phyloP scores from a whole-genome alignment of 2,888 invertebrate genomes.

The Drosophila rellima region DNA sequence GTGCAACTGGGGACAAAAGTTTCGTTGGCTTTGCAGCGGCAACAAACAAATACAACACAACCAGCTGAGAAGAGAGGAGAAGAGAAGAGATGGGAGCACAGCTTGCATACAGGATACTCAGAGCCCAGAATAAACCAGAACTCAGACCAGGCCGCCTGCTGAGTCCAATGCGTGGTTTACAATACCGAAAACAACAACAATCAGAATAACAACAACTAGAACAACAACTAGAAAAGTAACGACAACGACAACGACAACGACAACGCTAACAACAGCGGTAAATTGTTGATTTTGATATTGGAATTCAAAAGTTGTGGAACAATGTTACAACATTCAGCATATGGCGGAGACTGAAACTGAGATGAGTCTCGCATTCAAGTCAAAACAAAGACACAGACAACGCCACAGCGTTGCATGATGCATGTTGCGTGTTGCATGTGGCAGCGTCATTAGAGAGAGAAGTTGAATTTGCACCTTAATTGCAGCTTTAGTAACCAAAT shows the following conservation, averaged over 20 bases:
- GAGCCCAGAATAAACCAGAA: constrained; percentile 2
- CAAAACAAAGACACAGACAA: constrained; percentile 6
- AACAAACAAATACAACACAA: constrained; percentile 70
- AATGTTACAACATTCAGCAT: constrained; percentile 33
- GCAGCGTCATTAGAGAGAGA: constrained; percentile 52
- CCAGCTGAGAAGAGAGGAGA: background rate
- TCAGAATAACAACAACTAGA: constrained; percentile 27
- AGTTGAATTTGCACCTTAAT: constrained; percentile 26
- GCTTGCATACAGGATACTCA: constrained; percentile 24
- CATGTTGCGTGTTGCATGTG: constrained; percentile 54
- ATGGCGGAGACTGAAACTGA: constrained; percentile 3
- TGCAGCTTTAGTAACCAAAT: constrained; percentile 45
- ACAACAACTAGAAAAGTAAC: constrained; percentile 28
- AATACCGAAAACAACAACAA: constrained; percentile 42
- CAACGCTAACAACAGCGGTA: constrained; percentile 64
- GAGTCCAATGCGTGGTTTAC: constrained; percentile 42
- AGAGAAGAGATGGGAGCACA: constrained; percentile 1
- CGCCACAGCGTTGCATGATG: constrained; percentile 40
- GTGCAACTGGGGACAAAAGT: constrained; percentile 78
- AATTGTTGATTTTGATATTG: constrained; percentile 81
- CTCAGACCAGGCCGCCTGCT: constrained; percentile 32
- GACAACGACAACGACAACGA: constrained; percentile 22
- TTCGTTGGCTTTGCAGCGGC: constrained; percentile 78
- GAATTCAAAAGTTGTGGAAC: constrained; percentile 67
- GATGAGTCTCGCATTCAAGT: background rate